Conservation (phyloP, 2,888 invertebrate species). For the Podotricha telesiphe region DNA sequence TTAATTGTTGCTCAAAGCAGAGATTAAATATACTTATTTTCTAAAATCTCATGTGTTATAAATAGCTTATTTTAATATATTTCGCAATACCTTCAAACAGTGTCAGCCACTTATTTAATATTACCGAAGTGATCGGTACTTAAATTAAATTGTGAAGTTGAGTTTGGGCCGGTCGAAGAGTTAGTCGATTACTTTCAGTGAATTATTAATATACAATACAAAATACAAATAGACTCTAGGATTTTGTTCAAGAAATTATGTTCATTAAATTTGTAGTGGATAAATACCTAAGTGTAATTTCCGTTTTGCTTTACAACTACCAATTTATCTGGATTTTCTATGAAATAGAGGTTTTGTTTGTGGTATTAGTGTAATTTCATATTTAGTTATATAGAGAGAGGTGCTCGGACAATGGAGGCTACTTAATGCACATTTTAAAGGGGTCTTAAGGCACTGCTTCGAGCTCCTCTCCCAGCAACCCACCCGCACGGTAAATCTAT, state of each 20-base stretch:
- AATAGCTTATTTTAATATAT: constrained; percentile 3
- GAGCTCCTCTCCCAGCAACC: no score
- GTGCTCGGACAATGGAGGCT: no score
- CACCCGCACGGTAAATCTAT: no score
- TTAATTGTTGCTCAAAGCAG: no score
- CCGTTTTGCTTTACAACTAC: constrained; percentile 3
- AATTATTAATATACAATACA: constrained; percentile 9
- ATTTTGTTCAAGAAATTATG: not conserved
- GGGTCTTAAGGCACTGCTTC: no score
- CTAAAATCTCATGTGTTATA: not conserved
- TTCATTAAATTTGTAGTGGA: constrained; percentile 12
- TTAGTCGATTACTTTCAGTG: constrained; percentile 21
- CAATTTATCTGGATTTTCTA: not conserved
- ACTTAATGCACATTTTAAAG: no score
- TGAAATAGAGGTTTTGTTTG: not conserved
- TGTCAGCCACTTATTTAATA: not conserved
- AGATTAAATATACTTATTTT: no score
- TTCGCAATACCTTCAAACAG: not conserved
- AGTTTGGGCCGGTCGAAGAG: not conserved
- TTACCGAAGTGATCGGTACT: constrained; percentile 12
- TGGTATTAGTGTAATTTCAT: not conserved
- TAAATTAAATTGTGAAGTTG: constrained; percentile 15
- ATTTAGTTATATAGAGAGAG: no score
- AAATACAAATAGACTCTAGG: not conserved
- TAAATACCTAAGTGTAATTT: constrained; percentile 4